These are phyloP conservation scores for Leucophora obtusa DNA, from an alignment of 2,888 invertebrate species.

Conservation along the genomic window DNA sequence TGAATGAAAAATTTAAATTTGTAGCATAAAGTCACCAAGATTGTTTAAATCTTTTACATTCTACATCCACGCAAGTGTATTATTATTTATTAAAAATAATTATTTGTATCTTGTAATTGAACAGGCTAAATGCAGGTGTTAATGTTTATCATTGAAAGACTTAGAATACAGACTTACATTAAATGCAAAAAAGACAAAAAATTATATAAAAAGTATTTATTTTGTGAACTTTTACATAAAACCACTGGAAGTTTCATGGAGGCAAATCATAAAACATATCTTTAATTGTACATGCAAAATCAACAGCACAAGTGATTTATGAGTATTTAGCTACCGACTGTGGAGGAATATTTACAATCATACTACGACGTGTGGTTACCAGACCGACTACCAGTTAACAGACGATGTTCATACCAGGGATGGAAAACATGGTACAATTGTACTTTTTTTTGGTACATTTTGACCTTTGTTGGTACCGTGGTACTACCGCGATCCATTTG, in stretches of 20 bases:
- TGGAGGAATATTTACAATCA: slow-evolving; percentile 32
- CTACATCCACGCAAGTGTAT: slow-evolving; percentile 10
- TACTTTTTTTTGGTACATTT: no score
- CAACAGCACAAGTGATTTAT: slow-evolving; percentile 53
- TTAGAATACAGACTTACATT: slow-evolving; percentile 1
- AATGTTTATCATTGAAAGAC: slow-evolving; percentile 43
- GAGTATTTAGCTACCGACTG: slow-evolving; percentile 50
- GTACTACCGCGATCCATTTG: no score
- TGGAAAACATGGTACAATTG: no score
- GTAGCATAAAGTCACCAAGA: not conserved
- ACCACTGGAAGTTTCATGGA: slow-evolving; percentile 8
- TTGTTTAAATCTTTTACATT: not conserved
- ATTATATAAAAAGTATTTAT: slow-evolving; percentile 18
- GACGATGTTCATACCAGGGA: no score
- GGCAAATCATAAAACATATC: slow-evolving; percentile 46
- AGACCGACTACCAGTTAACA: no score
- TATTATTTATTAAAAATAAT: slow-evolving; percentile 41
- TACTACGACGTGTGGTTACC: not conserved
- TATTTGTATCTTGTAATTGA: slow-evolving; percentile 44
- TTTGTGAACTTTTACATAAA: slow-evolving; percentile 10
- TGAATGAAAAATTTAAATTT: slow-evolving; percentile 1
- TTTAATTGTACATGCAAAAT: slow-evolving; percentile 53
- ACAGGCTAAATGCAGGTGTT: slow-evolving; percentile 55
- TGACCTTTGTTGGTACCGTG: no score
- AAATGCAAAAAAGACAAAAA: not conserved